A percentile compares a stretch with the other conserved stretches of the same genome.
Conservation (phyloP, 2,797 vertebrate genomes). For the Halcyon chelicuti region DNA sequence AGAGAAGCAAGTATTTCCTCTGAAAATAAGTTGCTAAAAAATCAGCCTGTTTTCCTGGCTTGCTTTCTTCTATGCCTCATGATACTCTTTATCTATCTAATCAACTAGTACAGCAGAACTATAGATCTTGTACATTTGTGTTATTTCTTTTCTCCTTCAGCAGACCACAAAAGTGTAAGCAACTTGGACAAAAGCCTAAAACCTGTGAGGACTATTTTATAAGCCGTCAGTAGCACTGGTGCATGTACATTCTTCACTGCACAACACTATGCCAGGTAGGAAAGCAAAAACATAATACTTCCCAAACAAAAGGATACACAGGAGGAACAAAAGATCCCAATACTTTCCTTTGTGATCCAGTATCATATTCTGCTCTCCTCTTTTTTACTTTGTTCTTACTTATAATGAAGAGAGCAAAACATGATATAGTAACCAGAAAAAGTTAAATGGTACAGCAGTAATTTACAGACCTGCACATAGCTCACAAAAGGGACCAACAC, state of each 20-base stretch:
- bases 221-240: not conserved
- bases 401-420: not conserved
- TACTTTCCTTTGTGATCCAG: not conserved
- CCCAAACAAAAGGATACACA: not conserved
- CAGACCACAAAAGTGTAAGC: not conserved
- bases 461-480: not conserved
- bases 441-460: not conserved
- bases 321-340: not conserved
- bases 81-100: not conserved
- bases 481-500: not conserved
- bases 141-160: not conserved
- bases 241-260: not conserved
- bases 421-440: not conserved
- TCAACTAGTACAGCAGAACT: not conserved
- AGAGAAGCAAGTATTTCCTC: not conserved
- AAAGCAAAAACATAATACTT: not conserved
- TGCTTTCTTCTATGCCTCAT: not conserved
- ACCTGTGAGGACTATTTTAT: not conserved
- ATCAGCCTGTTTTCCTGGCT: not conserved
- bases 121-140: not conserved
- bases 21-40: constrained; percentile 3
- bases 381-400: not conserved
- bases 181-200: not conserved
- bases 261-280: not conserved
- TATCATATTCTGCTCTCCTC: not conserved